Percentiles rank a stretch among this genome's conserved stretches.
phyloP scores from a whole-genome alignment of 2,888 invertebrate species.

The Chelonus formosanus region DNA sequence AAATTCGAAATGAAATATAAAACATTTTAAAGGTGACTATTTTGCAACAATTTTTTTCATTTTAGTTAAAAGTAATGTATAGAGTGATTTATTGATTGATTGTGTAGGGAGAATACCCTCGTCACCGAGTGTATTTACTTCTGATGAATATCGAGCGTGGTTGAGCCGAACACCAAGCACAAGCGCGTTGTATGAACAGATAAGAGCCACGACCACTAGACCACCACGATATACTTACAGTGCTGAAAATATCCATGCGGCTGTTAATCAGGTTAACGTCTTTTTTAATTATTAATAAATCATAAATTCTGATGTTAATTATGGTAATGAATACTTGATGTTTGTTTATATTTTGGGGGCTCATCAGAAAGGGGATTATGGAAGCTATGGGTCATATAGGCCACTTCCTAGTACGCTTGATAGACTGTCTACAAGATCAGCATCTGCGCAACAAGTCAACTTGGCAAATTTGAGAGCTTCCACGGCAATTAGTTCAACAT shows the following conservation, averaged over 20 bases:
- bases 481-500: slow-evolving; percentile 62
- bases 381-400: slow-evolving; percentile 72
- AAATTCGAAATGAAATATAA: no score
- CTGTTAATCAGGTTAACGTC: slow-evolving; percentile 77
- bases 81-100: neutral
- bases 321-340: neutral
- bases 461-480: slow-evolving; percentile 62
- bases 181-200: slow-evolving; percentile 90
- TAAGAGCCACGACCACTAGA: slow-evolving; percentile 82
- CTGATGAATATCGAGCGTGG: slow-evolving; percentile 95
- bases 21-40: no score
- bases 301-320: neutral
- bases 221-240: slow-evolving; percentile 86
- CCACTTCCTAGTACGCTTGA: slow-evolving; percentile 76
- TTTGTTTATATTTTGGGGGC: slow-evolving; percentile 1
- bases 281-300: slow-evolving; percentile 3
- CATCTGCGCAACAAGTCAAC: slow-evolving; percentile 72
- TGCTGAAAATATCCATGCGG: slow-evolving; percentile 90
- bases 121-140: slow-evolving; percentile 77
- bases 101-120: slow-evolving; percentile 65
- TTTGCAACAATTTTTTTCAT: neutral
- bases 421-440: slow-evolving; percentile 71
- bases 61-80: neutral
- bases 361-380: slow-evolving; percentile 56
- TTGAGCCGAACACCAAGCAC: slow-evolving; percentile 88